phyloP scores from a whole-genome alignment of 2,113 vertebrate species.

The Burhinus bistriatus region DNA sequence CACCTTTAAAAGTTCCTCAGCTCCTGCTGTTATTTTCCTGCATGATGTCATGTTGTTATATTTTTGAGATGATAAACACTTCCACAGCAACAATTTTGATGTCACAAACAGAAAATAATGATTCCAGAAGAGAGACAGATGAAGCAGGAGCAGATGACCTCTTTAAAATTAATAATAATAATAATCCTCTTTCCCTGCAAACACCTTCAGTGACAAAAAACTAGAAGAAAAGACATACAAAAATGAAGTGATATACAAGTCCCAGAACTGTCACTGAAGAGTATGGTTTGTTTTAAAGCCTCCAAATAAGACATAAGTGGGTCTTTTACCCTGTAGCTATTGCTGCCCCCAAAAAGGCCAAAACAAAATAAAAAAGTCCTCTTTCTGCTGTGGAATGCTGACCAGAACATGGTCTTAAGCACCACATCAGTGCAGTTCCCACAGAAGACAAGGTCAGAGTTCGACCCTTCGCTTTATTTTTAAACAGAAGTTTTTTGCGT shows the following conservation, averaged over 20 bases:
- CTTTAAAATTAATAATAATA: not conserved
- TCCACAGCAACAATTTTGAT: not conserved
- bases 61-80: not conserved
- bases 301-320: not conserved
- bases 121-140: not conserved
- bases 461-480: constrained; percentile 58
- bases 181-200: not conserved
- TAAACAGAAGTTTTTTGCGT: constrained; percentile 20
- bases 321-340: not conserved
- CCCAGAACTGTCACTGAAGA: constrained; percentile 3
- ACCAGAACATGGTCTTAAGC: not conserved
- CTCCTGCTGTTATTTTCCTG: not conserved
- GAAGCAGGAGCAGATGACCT: not conserved
- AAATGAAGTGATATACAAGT: not conserved
- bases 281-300: not conserved
- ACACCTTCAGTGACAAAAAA: not conserved
- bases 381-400: not conserved
- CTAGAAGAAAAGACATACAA: not conserved
- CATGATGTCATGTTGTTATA: not conserved
- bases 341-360: not conserved
- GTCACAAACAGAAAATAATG: not conserved
- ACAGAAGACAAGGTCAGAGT: constrained; percentile 53
- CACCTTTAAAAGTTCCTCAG: not conserved
- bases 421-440: constrained; percentile 25
- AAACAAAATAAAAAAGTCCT: not conserved